Evolutionary conservation across 1,140 invertebrate genomes (phyloP).

Genomic region (Bombus haemorrhoidalis): DNA sequence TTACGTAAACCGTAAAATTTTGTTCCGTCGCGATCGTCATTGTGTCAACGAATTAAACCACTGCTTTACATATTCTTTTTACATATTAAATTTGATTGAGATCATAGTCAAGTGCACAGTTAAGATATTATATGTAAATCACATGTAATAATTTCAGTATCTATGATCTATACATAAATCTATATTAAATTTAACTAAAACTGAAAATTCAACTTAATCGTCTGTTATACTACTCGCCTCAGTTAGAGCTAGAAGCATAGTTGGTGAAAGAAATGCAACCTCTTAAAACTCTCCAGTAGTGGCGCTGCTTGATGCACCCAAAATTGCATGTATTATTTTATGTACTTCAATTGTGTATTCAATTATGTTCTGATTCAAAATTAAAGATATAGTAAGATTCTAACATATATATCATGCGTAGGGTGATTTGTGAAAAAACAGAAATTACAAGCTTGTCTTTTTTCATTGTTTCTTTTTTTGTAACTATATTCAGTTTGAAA

Average conservation of each 20-base stretch:
- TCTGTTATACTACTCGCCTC: neutral
- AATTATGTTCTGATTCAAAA: neutral
- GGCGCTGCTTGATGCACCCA: neutral
- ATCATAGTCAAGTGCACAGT: no score
- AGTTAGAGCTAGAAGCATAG: neutral
- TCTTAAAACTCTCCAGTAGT: neutral
- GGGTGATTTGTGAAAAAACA: neutral
- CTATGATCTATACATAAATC: neutral
- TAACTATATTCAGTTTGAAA: no score
- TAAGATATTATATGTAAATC: neutral
- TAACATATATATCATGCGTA: neutral
- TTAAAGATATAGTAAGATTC: neutral
- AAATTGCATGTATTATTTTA: neutral
- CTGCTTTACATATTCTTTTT: neutral
- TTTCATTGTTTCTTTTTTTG: neutral
- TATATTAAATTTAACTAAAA: neutral
- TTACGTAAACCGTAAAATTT: conserved; percentile 2
- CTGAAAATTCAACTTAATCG: neutral
- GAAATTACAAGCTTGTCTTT: no score
- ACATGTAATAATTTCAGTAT: neutral
- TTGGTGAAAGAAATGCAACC: neutral
- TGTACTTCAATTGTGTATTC: neutral
- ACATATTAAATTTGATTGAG: neutral
- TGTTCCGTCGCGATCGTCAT: neutral
- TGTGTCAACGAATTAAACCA: neutral